Percentiles rank a stretch among this genome's conserved stretches.
phyloP scores from a whole-genome alignment of 2,113 vertebrate species.

The Hemiprocne comata region DNA sequence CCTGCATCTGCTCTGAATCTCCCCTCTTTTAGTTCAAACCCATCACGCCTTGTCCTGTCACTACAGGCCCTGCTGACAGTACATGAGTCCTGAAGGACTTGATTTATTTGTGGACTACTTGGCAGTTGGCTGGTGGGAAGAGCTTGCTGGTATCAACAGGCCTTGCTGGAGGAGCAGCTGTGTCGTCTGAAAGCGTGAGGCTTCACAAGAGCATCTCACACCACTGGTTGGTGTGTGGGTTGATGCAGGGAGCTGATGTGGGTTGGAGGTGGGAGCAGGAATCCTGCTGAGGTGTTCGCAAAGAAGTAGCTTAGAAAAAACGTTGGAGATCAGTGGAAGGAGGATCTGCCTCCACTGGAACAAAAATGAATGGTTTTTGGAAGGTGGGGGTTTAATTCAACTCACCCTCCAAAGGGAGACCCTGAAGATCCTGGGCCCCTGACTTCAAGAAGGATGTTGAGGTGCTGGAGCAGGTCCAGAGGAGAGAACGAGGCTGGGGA shows the following conservation, averaged over 20 bases:
- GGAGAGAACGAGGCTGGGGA: no score
- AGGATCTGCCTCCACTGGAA: neutral
- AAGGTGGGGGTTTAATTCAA: neutral
- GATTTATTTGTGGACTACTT: fast-evolving
- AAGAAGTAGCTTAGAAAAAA: neutral
- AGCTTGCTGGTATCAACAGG: neutral
- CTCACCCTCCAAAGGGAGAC: neutral
- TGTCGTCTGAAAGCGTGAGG: neutral
- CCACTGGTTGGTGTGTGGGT: neutral
- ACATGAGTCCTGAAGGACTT: neutral
- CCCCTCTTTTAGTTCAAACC: no score
- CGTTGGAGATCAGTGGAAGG: neutral
- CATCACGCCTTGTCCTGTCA: no score
- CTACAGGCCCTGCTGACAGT: neutral
- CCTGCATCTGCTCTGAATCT: no score
- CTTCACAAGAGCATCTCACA: neutral
- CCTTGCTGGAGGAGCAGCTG: neutral
- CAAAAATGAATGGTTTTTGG: neutral
- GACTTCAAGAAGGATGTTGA: no score
- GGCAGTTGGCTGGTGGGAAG: neutral
- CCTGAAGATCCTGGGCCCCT: no score
- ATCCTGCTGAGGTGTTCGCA: neutral
- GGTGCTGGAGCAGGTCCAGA: no score
- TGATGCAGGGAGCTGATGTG: neutral
- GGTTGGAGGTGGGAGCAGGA: neutral